Evolutionary conservation across 1,140 invertebrate genomes (phyloP).

Genomic region (Drosophila fuyamai): DNA sequence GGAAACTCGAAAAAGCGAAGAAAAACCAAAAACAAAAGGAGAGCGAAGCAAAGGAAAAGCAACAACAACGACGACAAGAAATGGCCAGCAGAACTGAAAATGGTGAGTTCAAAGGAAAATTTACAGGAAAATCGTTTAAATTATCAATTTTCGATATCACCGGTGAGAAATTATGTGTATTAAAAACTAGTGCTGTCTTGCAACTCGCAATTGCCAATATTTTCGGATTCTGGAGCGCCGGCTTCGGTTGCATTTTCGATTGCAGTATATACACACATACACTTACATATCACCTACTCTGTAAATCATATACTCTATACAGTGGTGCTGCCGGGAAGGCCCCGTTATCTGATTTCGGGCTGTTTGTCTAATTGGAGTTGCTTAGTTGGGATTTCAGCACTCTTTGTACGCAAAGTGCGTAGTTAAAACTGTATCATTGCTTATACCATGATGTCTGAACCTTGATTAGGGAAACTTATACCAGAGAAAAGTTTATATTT

Average conservation of each 20-base stretch:
- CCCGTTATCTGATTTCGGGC: conserved; percentile 13
- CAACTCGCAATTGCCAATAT: not conserved
- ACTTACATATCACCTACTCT: not conserved
- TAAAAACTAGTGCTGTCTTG: conserved; percentile 8
- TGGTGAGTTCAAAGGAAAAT: conserved; percentile 53
- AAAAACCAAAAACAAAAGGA: conserved; percentile 7
- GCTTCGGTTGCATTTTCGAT: conserved; percentile 14
- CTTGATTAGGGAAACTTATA: too few relatives aligned
- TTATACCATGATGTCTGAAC: too few relatives aligned
- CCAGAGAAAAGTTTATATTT: too few relatives aligned
- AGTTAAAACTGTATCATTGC: too few relatives aligned
- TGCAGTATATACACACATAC: conserved; percentile 19
- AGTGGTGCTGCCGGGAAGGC: conserved; percentile 4
- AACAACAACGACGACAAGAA: conserved; percentile 31
- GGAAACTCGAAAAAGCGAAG: conserved; percentile 9
- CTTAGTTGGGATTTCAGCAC: not conserved
- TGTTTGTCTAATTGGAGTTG: conserved; percentile 24
- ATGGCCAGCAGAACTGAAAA: conserved; percentile 77
- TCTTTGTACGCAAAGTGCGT: not conserved
- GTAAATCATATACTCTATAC: not conserved
- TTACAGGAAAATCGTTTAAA: not conserved
- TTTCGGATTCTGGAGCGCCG: conserved; percentile 22
- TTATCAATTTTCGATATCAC: not conserved
- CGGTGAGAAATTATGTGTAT: not conserved
- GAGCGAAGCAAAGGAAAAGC: conserved; percentile 4